Evolutionary conservation across 2,888 invertebrate species (phyloP), one percentile per base, ranked within the genome.

Genomic region (Epirrhoe tristata): DNA sequence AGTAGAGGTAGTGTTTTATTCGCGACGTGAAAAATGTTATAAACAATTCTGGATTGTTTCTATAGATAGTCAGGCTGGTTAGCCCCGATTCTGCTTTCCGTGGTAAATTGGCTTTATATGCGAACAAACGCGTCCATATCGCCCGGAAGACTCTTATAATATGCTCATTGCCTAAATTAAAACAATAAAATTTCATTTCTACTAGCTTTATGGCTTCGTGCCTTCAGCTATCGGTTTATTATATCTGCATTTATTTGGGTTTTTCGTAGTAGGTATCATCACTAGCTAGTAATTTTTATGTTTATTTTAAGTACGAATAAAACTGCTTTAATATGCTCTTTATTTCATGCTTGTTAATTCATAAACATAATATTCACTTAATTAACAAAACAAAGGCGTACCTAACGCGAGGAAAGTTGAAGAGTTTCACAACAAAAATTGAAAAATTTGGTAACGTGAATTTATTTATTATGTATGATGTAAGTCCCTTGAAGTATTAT

Each of bases 151-250:
- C 63, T 61, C 63, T 63, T 65, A 57, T 53, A 24, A 24, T 24
- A 67, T 57, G 53, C 58, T 67, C 65, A 72, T 70, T 72, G 63
- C 60, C 58, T 64, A 66, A 69, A 66, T 72, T 59, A 66, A 64
- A 60, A 62, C 56, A 17, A 52, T 54, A 51, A 48, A 54, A 54
- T 60, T 54, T 43, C 51, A 17, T 39, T 54, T 59, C 43, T 63
- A 58, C 54, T 32, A 54, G 31, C 34, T 52, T 31, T 62, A 58
- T 48, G 6, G 48, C 48, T 0, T 43, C 12, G 4, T 43, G 12
- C 39, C 12, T 43, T 62, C 46, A 51, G 31, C 32, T 8, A 31
- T 34, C 14, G 6, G 55, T 34, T 39, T 53, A n/a, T 36, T 17
- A 54, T 16, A 39, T 39, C 39, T 39, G 17, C 39, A 39, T 39